Conservation (phyloP, 1,140 invertebrate genomes). For the Hetaerina americana region DNA sequence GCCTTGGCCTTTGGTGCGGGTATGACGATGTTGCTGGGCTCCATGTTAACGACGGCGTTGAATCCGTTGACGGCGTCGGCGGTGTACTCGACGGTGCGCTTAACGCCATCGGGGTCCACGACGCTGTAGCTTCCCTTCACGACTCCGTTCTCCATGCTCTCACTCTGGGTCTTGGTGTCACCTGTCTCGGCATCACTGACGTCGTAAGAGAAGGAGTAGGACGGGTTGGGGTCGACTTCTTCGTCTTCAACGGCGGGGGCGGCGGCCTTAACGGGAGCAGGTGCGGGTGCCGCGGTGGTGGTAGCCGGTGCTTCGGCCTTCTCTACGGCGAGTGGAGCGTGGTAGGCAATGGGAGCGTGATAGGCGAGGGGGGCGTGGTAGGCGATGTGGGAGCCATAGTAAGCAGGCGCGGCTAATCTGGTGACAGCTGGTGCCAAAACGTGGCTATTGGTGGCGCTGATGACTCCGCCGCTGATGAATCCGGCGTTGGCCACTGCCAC, state of each 20-base stretch:
- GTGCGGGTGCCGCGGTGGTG: neutral
- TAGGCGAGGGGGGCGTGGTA: neutral
- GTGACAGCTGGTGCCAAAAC: neutral
- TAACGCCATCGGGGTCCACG: constrained; percentile 18
- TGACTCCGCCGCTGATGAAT: constrained; percentile 5
- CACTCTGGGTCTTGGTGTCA: constrained; percentile 14
- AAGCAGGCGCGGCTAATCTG: neutral
- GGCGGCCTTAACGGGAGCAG: neutral
- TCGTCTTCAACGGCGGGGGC: neutral
- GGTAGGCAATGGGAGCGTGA: neutral
- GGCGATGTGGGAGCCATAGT: too few species aligned
- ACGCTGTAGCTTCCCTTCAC: constrained; percentile 17
- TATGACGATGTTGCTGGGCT: neutral
- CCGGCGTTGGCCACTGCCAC: constrained; percentile 11
- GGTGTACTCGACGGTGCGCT: constrained; percentile 31
- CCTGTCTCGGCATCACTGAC: constrained; percentile 10
- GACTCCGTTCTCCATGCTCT: constrained; percentile 16
- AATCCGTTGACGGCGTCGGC: constrained; percentile 38
- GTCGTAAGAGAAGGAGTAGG: neutral
- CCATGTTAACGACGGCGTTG: constrained; percentile 30
- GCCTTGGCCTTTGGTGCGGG: neutral
- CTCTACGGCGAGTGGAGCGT: too few species aligned
- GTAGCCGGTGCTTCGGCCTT: too few species aligned
- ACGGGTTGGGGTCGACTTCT: neutral
- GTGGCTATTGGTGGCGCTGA: constrained; percentile 5